phyloP scores from a whole-genome alignment of 1,140 invertebrate genomes.

The Rhynchophorus ferrugineus region DNA sequence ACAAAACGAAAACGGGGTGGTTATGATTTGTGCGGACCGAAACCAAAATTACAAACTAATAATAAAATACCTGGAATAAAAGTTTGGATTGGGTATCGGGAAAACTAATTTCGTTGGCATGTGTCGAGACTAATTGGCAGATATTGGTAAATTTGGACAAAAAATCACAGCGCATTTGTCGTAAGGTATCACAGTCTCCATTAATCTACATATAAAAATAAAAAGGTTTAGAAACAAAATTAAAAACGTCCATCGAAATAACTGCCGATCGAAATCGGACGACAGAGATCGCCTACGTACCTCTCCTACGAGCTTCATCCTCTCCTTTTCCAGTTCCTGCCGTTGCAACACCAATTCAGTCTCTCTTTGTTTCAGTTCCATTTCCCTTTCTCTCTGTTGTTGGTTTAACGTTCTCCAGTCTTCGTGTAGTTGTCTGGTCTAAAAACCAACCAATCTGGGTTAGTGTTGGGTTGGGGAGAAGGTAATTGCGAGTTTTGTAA shows the following conservation, averaged over 20 bases:
- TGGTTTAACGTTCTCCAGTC: slow-evolving; percentile 40
- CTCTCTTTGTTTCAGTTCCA: slow-evolving; percentile 46
- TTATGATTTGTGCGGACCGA: slow-evolving; percentile 10
- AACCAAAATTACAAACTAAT: too few species aligned
- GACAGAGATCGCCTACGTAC: too few species aligned
- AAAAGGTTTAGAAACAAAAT: slow-evolving; percentile 32
- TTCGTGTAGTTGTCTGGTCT: slow-evolving; percentile 36
- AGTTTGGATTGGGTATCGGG: slow-evolving; percentile 35
- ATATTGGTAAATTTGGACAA: slow-evolving; percentile 46
- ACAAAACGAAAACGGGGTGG: neutral
- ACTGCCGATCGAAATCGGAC: neutral
- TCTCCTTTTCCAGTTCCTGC: slow-evolving; percentile 40
- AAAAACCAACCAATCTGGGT: slow-evolving; percentile 10
- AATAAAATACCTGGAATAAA: slow-evolving; percentile 38
- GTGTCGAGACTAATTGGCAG: slow-evolving; percentile 45
- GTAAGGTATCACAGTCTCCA: slow-evolving; percentile 49
- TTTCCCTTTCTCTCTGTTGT: slow-evolving; percentile 46
- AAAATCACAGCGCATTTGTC: slow-evolving; percentile 45
- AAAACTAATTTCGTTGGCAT: slow-evolving; percentile 44
- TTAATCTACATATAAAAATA: slow-evolving; percentile 49
- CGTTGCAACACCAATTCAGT: slow-evolving; percentile 42
- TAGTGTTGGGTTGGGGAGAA: too few species aligned
- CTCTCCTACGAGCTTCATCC: slow-evolving; percentile 42
- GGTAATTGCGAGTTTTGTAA: too few species aligned
- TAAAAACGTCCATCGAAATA: slow-evolving; percentile 12